Conservation (phyloP, 1,140 invertebrate genomes). For the Diplogasteroides magnus region DNA sequence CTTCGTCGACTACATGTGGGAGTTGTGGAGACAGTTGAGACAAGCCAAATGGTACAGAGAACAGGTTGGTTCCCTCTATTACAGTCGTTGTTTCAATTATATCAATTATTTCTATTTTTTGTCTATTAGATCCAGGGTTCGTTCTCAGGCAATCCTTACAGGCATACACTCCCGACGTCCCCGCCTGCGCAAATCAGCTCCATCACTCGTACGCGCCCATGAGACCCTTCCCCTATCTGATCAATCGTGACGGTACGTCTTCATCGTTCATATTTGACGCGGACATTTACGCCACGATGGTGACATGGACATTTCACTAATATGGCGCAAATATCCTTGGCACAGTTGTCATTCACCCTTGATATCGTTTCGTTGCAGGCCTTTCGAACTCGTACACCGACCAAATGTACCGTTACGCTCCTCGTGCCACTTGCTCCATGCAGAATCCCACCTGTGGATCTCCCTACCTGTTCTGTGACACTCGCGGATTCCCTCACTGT, state of each 20-base stretch:
- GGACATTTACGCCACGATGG: too few relatives aligned
- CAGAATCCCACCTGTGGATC: conserved; percentile 40
- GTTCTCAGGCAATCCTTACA: too few relatives aligned
- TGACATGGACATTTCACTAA: too few relatives aligned
- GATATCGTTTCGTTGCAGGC: too few relatives aligned
- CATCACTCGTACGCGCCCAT: conserved; percentile 51
- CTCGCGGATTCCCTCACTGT: conserved; percentile 41
- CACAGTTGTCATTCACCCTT: too few relatives aligned
- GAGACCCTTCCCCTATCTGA: conserved; percentile 46
- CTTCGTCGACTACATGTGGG: conserved; percentile 56
- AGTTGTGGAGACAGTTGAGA: conserved; percentile 51
- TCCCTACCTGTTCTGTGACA: conserved; percentile 52
- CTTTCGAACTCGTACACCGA: conserved; percentile 54
- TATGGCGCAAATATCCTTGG: too few relatives aligned
- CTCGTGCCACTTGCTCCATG: conserved; percentile 38
- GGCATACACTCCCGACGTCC: conserved; percentile 43
- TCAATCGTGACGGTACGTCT: conserved; percentile 40
- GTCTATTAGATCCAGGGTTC: too few relatives aligned
- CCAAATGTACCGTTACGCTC: conserved; percentile 50
- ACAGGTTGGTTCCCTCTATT: conserved; percentile 8
- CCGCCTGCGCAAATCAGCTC: conserved; percentile 43
- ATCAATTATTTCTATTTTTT: too few relatives aligned
- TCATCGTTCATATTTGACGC: too few relatives aligned
- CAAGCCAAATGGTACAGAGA: conserved; percentile 38
- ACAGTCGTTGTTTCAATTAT: too few relatives aligned